These are phyloP conservation scores for Clytia hemisphaerica DNA, from an alignment of 30 jellyfish, hydroid and myxozoan species.

Conservation along the genomic window DNA sequence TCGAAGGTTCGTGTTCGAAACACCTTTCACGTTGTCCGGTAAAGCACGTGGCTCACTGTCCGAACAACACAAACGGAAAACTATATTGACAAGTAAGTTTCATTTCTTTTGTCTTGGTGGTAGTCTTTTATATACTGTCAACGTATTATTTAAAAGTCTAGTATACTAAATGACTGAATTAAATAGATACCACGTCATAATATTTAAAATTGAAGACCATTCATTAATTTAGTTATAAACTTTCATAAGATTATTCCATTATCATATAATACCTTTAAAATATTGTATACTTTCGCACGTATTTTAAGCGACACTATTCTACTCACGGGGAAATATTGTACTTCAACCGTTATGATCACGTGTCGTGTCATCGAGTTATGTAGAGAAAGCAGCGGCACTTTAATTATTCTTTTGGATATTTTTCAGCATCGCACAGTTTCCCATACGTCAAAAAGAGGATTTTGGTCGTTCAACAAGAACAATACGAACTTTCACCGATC, in stretches of 20 bases:
- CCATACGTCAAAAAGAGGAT: slow-evolving; percentile 95
- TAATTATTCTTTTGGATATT: neutral
- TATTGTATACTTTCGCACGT: too few species aligned
- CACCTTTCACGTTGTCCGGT: slow-evolving; percentile 95
- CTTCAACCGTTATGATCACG: too few species aligned
- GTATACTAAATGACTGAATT: neutral
- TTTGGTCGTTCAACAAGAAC: slow-evolving; percentile 83
- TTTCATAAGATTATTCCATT: too few species aligned
- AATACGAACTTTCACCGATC: slow-evolving; percentile 87
- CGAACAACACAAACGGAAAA: slow-evolving; percentile 92
- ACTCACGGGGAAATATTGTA: too few species aligned
- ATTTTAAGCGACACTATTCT: too few species aligned
- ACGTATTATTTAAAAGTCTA: neutral
- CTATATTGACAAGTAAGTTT: slow-evolving; percentile 71
- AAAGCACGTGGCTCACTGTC: slow-evolving; percentile 95
- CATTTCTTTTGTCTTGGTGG: neutral
- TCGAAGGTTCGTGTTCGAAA: slow-evolving; percentile 89
- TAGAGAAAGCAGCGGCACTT: neutral
- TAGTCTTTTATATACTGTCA: neutral
- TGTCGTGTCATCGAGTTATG: too few species aligned
- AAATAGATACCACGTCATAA: too few species aligned
- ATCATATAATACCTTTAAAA: too few species aligned
- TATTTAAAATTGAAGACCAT: neutral
- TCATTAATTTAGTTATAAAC: too few species aligned
- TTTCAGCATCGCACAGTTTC: slow-evolving; percentile 87